Base-by-base conservation (phyloP, 1,140 invertebrate genomes). In the Brachionus calyciflorus region DNA sequence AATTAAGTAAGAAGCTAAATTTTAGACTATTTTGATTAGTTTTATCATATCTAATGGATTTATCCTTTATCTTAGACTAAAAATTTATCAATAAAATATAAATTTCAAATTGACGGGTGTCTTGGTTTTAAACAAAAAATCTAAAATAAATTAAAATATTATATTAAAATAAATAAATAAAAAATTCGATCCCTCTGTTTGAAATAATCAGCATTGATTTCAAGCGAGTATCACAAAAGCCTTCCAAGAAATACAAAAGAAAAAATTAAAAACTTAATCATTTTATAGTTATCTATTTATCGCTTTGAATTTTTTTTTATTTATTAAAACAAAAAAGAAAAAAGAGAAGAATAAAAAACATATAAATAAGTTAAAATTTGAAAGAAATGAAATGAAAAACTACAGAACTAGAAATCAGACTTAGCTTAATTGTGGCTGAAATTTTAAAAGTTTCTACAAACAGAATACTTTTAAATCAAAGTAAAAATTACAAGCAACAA, bases 391-490 rank as follows among this genome's bases (percentile, higher is more conserved):
- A 60, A 60, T 37, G 55, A 60, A 60, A 24, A 60, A 33, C 28
- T 60, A 19, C 55, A 60, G 55, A 60, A 60, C 55, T 60, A 60
- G 55, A 60, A 60, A 60, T 60, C 55, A 60, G 55, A 60, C 55
- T 60, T 30, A 60, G 55, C 33, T 33, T 60, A 30, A 60, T 60
- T 37, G 9, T 60, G 55, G 28, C 12, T 60, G 12, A 30, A 33
- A 10, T 14, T 55, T 19, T 26, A 55, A 14, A 40, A 14, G 26
- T 60, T 60, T 33, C 55, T 60, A 60, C 55, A 60, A 60, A 60
- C 55, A 60, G 55, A 60, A 60, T 33, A 60, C 55, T 60, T 60
- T 60, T 37, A 60, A 60, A 33, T 60, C 55, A 60, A 60, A n/a
- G n/a, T n/a, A n/a, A n/a, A n/a, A n/a, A n/a, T n/a, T n/a, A n/a